These are phyloP conservation scores for Loripinus fragilis DNA, from an alignment of 2,888 invertebrate genomes.

Conservation along the genomic window DNA sequence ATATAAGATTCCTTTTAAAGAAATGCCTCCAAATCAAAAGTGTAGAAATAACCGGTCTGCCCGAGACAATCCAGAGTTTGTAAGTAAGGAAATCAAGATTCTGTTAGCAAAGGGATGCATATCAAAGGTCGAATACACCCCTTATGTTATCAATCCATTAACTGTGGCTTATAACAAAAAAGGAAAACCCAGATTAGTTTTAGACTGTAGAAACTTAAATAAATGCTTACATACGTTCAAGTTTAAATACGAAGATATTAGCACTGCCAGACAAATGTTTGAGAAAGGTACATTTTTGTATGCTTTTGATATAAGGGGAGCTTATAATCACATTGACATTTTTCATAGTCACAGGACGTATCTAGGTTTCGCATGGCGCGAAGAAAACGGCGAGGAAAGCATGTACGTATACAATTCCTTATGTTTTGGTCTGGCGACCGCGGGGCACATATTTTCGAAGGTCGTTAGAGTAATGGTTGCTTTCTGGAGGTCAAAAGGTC, in stretches of 20 bases:
- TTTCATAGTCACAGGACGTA: not conserved
- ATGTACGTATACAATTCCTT: not conserved
- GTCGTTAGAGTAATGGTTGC: not conserved
- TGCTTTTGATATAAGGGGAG: not conserved
- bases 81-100: not conserved
- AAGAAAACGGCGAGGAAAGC: not conserved
- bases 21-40: no score
- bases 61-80: no score
- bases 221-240: no score
- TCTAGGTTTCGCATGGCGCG: not conserved
- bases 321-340: slow-evolving; percentile 7
- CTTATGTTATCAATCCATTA: no score
- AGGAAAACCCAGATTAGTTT: slow-evolving; percentile 21
- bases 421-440: not conserved
- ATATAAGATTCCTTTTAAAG: no score
- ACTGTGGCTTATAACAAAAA: slow-evolving; percentile 26
- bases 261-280: slow-evolving; percentile 24
- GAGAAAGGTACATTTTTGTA: not conserved
- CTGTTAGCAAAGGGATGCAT: slow-evolving; percentile 22
- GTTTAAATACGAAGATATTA: not conserved
- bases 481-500: slow-evolving; percentile 28
- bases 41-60: no score
- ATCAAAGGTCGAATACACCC: slow-evolving; percentile 1
- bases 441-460: not conserved
- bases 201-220: slow-evolving; percentile 17